Percentiles rank a stretch among this genome's conserved stretches.
phyloP scores from a whole-genome alignment of 2,797 vertebrate species.

The Karalla daura region DNA sequence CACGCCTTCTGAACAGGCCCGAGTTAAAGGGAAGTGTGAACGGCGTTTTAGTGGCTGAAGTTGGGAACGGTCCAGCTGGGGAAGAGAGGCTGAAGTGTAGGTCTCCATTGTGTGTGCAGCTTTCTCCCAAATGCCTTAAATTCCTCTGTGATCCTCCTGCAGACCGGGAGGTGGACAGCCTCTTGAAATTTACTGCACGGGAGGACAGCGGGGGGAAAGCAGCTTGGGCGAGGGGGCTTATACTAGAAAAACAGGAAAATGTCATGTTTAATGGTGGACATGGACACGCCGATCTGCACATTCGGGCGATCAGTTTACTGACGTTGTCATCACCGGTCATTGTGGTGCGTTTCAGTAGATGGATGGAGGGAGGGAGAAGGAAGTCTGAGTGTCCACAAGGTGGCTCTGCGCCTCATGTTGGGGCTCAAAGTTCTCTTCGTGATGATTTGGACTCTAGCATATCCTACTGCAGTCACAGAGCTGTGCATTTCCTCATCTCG shows the following conservation, averaged over 20 bases:
- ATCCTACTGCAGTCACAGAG: neutral
- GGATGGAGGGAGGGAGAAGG: neutral
- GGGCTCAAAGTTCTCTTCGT: neutral
- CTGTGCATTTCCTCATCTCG: neutral
- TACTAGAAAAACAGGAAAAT: neutral
- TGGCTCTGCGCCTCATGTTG: conserved; percentile 56
- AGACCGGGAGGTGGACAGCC: conserved; percentile 3
- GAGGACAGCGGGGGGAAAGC: neutral
- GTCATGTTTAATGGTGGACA: neutral
- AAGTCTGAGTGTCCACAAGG: conserved; percentile 69
- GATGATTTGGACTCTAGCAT: neutral
- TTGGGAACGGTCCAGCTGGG: conserved; percentile 45
- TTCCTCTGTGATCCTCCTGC: conserved; percentile 56
- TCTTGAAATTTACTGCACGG: conserved; percentile 1
- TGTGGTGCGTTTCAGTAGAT: neutral
- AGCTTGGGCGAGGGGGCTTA: neutral
- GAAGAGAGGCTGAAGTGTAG: conserved; percentile 31
- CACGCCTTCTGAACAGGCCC: conserved; percentile 13
- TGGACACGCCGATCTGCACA: neutral
- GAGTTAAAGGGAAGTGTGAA: too few species aligned
- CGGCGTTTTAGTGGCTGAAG: conserved; percentile 17
- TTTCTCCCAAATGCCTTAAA: conserved; percentile 61
- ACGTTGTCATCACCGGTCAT: neutral
- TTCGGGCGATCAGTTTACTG: neutral
- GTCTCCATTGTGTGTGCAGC: conserved; percentile 48